phyloP scores from a whole-genome alignment of 2,113 vertebrate species.

The Grammomys surdaster region DNA sequence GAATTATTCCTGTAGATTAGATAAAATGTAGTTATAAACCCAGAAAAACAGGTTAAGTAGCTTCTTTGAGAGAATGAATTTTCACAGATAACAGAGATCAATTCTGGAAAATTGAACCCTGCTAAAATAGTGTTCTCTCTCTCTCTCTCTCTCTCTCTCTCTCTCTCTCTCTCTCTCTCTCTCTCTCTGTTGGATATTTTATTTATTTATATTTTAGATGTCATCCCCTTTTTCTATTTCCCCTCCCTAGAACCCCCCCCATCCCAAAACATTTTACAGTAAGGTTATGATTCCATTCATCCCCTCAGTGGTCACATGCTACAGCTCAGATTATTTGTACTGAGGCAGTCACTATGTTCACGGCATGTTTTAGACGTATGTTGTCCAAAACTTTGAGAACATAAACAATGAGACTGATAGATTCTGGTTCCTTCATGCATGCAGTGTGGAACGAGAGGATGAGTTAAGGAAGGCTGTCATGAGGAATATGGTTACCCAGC shows the following conservation, averaged over 20 bases:
- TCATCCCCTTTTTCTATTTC: too few relatives aligned
- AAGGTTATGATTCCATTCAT: background rate
- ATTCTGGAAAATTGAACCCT: background rate
- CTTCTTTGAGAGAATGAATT: slow-evolving; percentile 2
- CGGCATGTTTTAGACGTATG: background rate
- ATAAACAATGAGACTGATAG: background rate
- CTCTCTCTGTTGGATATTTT: too few relatives aligned
- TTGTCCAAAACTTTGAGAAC: background rate
- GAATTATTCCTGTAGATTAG: background rate
- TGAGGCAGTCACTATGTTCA: background rate
- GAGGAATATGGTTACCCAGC: background rate
- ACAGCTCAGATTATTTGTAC: background rate
- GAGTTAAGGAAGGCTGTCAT: background rate
- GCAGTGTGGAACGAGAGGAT: too few relatives aligned
- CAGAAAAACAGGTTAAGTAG: background rate
- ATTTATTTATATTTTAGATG: too few relatives aligned
- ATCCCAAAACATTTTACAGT: background rate
- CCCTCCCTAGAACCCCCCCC: too few relatives aligned
- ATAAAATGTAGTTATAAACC: background rate
- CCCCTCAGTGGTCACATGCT: background rate
- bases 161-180: too few relatives aligned
- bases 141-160: too few relatives aligned
- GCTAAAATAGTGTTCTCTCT: slow-evolving; percentile 1
- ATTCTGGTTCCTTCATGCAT: background rate
- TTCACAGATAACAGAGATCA: background rate